A percentile compares a stretch with the other conserved stretches of the same genome.
Conservation (phyloP, 37 sponge, comb jelly and placozoan species). For the Theonella swinhoei region DNA sequence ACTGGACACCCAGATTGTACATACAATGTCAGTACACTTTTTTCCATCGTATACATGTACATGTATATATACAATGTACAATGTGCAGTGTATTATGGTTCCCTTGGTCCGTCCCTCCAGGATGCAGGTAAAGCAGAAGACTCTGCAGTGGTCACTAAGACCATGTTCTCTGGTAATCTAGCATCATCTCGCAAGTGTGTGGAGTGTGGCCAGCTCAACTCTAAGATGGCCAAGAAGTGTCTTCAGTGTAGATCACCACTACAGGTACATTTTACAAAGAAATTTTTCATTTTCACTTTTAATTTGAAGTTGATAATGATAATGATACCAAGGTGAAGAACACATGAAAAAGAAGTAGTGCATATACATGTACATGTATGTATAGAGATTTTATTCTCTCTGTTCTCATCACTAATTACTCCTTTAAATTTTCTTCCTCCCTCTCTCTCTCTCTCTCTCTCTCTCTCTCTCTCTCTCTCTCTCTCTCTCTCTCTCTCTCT, state of each 20-base stretch:
- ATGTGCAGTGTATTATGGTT: too few species aligned
- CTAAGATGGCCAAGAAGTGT: conserved; percentile 82
- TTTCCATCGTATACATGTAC: too few species aligned
- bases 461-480: neutral
- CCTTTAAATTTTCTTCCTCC: neutral
- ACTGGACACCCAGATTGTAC: too few species aligned
- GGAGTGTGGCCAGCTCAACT: conserved; percentile 63
- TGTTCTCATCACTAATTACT: neutral
- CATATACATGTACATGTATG: too few species aligned
- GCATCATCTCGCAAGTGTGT: conserved; percentile 45
- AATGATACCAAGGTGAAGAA: neutral
- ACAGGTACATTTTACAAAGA: conserved; percentile 4
- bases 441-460: neutral
- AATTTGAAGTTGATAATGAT: too few species aligned
- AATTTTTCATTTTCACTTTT: too few species aligned
- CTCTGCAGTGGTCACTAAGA: conserved; percentile 17
- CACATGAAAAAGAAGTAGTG: too few species aligned
- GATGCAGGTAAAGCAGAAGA: neutral
- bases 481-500: neutral
- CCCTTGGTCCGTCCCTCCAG: neutral
- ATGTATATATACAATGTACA: too few species aligned
- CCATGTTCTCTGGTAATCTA: conserved; percentile 26
- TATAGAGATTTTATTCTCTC: too few species aligned
- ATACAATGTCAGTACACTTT: too few species aligned
- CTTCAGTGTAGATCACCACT: conserved; percentile 24